Percentiles rank a stretch among this genome's conserved stretches.
Conservation (phyloP, 2,888 invertebrate genomes). For the Tetropium fuscum region DNA sequence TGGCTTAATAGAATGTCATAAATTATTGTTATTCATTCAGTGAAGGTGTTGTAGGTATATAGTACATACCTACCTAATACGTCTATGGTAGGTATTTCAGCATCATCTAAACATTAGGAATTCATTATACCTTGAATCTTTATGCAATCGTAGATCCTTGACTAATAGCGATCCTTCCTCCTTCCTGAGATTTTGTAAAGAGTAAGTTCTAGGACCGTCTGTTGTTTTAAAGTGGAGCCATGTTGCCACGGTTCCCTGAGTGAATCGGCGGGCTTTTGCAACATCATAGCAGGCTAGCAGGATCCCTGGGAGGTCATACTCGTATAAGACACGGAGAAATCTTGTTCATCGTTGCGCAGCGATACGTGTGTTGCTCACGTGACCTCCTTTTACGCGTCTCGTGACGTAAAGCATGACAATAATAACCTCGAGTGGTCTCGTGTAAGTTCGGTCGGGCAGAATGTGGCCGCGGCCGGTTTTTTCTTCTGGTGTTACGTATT, state of each 20-base stretch:
- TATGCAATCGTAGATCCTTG: no score
- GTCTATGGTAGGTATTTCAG: no score
- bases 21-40: no score
- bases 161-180: no score
- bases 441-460: constrained; percentile 40
- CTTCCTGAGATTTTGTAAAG: background rate
- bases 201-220: background rate
- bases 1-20: no score
- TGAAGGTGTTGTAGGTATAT: no score
- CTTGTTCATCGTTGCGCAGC: constrained; percentile 29
- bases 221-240: background rate
- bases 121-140: no score
- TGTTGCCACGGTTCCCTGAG: constrained; percentile 3
- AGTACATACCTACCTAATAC: no score
- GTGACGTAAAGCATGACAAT: constrained; percentile 47
- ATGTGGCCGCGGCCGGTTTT: constrained; percentile 49
- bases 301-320: constrained; percentile 27
- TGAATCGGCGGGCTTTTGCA: constrained; percentile 14
- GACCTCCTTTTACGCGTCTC: constrained; percentile 53
- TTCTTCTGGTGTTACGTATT: constrained; percentile 49
- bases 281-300: constrained; percentile 27
- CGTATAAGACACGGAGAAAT: constrained; percentile 1
- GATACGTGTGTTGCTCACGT: constrained; percentile 46
- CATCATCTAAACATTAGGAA: no score
- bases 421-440: constrained; percentile 40